phyloP scores from a whole-genome alignment of 2,888 invertebrate genomes.

The Dichetophora obliterata region DNA sequence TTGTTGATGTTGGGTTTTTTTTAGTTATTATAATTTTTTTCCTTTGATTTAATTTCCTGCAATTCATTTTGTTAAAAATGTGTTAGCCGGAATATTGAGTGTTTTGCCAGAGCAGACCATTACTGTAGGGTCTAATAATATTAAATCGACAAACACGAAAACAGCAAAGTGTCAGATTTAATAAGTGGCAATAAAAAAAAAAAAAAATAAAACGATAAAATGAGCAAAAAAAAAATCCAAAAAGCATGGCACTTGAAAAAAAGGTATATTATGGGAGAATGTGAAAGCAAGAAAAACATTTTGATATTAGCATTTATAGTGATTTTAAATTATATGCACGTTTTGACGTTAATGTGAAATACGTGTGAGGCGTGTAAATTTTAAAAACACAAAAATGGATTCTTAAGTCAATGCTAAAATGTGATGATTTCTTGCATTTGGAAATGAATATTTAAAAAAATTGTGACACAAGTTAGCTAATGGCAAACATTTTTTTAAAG shows the following conservation, averaged over 20 bases:
- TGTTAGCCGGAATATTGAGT: neutral
- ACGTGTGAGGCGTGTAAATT: no score
- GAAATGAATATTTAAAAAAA: no score
- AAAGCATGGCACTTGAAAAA: neutral
- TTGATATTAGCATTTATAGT: no score
- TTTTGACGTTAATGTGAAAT: no score
- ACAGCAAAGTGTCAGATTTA: constrained; percentile 22
- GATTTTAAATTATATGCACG: no score
- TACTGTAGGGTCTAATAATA: constrained; percentile 24
- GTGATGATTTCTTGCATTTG: no score
- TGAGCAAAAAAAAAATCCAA: neutral
- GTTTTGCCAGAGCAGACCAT: neutral
- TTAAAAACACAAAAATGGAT: no score
- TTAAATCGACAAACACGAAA: constrained; percentile 26
- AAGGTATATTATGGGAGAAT: no score
- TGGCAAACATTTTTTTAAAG: no score
- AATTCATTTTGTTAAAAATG: constrained; percentile 26
- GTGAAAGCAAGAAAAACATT: no score
- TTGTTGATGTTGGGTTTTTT: neutral
- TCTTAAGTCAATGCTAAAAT: no score
- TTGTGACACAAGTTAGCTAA: no score
- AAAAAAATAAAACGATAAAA: neutral
- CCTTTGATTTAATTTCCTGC: constrained; percentile 31
- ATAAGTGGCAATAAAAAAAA: constrained; percentile 1
- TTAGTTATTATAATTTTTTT: neutral